Conservation (phyloP, 2,113 vertebrate genomes). For the Cavia porcellus region DNA sequence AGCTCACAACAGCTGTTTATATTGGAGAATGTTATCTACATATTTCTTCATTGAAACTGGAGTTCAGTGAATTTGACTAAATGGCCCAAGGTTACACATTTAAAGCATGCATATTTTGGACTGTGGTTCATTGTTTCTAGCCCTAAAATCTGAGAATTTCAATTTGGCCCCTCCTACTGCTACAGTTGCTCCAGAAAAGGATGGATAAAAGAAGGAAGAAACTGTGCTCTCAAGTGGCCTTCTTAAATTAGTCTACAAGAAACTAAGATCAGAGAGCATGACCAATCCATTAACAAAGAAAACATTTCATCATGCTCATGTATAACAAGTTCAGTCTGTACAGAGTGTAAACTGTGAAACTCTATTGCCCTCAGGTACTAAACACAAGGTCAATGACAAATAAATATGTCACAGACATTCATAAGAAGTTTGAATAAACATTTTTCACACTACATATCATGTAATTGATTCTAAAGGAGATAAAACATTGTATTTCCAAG, state of each 20-base stretch:
- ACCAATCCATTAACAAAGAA: neutral
- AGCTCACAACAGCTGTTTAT: neutral
- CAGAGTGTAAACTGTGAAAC: neutral
- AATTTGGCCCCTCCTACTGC: neutral
- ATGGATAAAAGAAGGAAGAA: neutral
- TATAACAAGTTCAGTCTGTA: neutral
- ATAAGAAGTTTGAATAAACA: neutral
- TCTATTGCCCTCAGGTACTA: neutral
- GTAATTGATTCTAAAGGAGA: neutral
- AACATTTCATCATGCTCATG: neutral
- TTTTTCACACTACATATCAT: neutral
- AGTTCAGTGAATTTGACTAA: neutral
- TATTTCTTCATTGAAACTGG: neutral
- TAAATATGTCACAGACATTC: neutral
- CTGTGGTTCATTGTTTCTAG: constrained; percentile 2
- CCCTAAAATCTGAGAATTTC: neutral
- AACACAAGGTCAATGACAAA: neutral
- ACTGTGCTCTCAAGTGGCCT: neutral
- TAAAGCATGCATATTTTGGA: neutral
- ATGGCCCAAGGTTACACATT: neutral
- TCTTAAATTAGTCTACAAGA: neutral
- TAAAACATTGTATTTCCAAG: neutral
- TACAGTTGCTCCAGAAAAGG: neutral
- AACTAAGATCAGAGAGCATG: neutral
- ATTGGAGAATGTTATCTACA: neutral